phyloP scores from a whole-genome alignment of 2,888 invertebrate genomes.

The Caenorhabditis macrosperma region DNA sequence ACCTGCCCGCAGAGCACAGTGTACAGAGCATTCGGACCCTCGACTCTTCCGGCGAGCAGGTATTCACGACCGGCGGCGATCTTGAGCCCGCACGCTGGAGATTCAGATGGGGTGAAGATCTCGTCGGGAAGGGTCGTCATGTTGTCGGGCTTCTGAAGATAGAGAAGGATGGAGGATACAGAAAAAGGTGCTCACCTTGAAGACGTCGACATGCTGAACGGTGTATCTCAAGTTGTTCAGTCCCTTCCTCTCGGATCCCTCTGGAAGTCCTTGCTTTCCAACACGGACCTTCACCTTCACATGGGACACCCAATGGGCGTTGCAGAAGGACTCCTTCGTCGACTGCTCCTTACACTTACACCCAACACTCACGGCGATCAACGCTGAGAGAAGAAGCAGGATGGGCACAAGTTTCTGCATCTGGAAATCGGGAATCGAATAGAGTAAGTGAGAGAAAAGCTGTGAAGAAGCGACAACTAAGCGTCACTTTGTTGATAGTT shows the following conservation, averaged over 20 bases:
- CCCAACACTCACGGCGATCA: slow-evolving; percentile 26
- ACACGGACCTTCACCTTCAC: slow-evolving; percentile 70
- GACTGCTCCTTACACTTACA: slow-evolving; percentile 74
- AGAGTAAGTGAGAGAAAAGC: neutral
- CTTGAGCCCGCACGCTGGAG: slow-evolving; percentile 76
- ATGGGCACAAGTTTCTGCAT: slow-evolving; percentile 14
- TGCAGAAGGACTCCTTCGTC: slow-evolving; percentile 71
- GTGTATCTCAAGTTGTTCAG: slow-evolving; percentile 74
- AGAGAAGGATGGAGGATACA: too few species aligned
- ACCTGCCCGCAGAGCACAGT: slow-evolving; percentile 68
- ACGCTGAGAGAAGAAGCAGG: neutral
- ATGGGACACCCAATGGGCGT: slow-evolving; percentile 77
- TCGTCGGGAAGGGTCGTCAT: slow-evolving; percentile 69
- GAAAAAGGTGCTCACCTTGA: slow-evolving; percentile 64
- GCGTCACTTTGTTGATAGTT: slow-evolving; percentile 31
- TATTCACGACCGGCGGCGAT: slow-evolving; percentile 76
- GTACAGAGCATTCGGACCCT: slow-evolving; percentile 49
- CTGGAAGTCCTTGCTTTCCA: slow-evolving; percentile 71
- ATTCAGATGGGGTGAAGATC: slow-evolving; percentile 76
- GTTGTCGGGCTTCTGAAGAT: slow-evolving; percentile 71
- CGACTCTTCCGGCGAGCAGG: slow-evolving; percentile 72
- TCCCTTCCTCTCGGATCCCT: slow-evolving; percentile 66
- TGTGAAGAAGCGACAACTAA: neutral
- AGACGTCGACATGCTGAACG: slow-evolving; percentile 74
- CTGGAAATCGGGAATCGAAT: slow-evolving; percentile 11